Percentiles rank a stretch among this genome's conserved stretches.
These are phyloP conservation scores for Rallus crepitans DNA, from an alignment of 2,797 vertebrate genomes.

Conservation along the genomic window DNA sequence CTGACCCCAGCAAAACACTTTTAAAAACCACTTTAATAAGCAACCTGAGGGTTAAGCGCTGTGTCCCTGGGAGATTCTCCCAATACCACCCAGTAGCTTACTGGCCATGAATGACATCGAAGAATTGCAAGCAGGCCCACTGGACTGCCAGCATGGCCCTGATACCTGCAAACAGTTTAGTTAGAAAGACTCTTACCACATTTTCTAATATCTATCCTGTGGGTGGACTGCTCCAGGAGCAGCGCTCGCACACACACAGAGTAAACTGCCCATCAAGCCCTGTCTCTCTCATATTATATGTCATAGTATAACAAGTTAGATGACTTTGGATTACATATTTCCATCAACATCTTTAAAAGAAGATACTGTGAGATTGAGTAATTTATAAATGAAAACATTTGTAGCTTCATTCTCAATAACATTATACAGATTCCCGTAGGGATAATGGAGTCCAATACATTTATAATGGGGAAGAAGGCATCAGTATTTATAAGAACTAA, in stretches of 20 bases:
- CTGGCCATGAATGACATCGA: background rate
- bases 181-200: background rate
- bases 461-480: background rate
- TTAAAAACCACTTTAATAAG: background rate
- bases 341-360: background rate
- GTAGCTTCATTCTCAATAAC: background rate
- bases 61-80: background rate
- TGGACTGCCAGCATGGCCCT: background rate
- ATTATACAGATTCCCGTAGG: background rate
- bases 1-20: background rate
- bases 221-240: background rate
- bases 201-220: background rate
- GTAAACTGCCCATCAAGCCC: background rate
- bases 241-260: fast-evolving
- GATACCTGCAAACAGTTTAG: background rate
- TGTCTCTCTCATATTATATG: background rate
- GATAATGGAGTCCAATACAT: background rate
- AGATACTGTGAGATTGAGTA: background rate
- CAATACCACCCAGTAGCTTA: fast-evolving
- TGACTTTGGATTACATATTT: background rate
- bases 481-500: background rate
- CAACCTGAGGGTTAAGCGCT: fast-evolving
- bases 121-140: background rate
- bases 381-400: background rate
- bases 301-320: background rate